These are phyloP conservation scores for Cheilosia grossa DNA, from an alignment of 2,888 invertebrate genomes.

Conservation along the genomic window DNA sequence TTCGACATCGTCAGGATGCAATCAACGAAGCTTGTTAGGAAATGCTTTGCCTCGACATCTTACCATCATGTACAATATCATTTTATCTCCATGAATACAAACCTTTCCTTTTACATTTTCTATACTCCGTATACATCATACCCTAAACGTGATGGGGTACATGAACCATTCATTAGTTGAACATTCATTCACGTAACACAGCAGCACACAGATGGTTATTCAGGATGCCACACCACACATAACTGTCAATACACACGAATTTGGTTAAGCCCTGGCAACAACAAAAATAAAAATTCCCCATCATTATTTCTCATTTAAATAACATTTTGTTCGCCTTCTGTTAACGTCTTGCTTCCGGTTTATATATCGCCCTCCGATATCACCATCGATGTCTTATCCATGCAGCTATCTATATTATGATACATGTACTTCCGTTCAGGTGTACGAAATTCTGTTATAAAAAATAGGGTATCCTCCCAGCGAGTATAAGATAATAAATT, in stretches of 20 bases:
- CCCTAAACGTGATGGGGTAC: not conserved
- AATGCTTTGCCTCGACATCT: not conserved
- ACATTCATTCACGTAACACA: slow-evolving; percentile 25
- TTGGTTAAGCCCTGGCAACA: not conserved
- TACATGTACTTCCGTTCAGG: slow-evolving; percentile 29
- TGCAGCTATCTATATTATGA: slow-evolving; percentile 15
- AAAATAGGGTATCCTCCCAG: slow-evolving; percentile 15
- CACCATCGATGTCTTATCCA: slow-evolving; percentile 27
- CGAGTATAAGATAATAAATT: slow-evolving; percentile 39
- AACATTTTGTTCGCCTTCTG: slow-evolving; percentile 33
- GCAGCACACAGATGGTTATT: slow-evolving; percentile 17
- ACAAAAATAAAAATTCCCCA: slow-evolving; percentile 9
- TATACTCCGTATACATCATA: slow-evolving; percentile 1
- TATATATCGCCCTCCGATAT: slow-evolving; percentile 5
- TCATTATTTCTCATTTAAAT: slow-evolving; percentile 45
- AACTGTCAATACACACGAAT: not conserved
- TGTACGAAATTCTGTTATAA: slow-evolving; percentile 43
- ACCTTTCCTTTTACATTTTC: not conserved
- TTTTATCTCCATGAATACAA: slow-evolving; percentile 3
- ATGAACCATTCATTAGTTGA: slow-evolving; percentile 37
- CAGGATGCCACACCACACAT: not conserved
- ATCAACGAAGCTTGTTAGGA: slow-evolving; percentile 6
- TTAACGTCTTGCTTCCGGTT: slow-evolving; percentile 27
- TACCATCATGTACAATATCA: slow-evolving; percentile 13
- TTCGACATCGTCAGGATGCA: slow-evolving; percentile 9